Evolutionary conservation across 2,113 vertebrate species (phyloP).

Genomic region (Emydura subglobosa): DNA sequence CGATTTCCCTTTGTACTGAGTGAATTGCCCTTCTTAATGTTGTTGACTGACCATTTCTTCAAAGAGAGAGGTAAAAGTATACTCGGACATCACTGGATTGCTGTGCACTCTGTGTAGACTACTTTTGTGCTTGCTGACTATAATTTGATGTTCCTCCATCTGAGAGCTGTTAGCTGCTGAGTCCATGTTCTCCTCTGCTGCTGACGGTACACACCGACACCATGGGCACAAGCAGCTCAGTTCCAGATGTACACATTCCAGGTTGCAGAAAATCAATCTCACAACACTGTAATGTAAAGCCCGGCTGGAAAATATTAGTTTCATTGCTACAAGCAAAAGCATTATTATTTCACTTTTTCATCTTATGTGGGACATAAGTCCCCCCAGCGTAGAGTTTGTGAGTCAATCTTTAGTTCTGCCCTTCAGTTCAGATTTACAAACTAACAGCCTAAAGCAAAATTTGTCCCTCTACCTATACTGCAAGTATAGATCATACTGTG

Average conservation of each 20-base stretch:
- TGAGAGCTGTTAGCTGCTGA: background rate
- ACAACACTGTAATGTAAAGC: background rate
- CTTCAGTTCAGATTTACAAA: background rate
- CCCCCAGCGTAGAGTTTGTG: background rate
- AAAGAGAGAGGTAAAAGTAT: background rate
- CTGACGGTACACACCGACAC: background rate
- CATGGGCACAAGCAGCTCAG: background rate
- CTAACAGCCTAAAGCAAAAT: background rate
- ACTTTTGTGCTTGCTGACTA: too few species aligned
- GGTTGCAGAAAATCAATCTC: background rate
- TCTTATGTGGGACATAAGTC: fast-evolving
- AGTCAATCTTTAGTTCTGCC: background rate
- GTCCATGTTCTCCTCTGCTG: background rate
- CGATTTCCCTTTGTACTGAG: background rate
- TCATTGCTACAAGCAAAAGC: background rate
- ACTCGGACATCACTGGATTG: too few species aligned
- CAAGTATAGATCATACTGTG: background rate
- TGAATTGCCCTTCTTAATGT: background rate
- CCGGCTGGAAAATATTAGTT: background rate
- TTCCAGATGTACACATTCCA: background rate
- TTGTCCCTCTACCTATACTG: background rate
- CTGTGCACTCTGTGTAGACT: too few species aligned
- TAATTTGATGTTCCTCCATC: background rate
- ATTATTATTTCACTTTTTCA: background rate
- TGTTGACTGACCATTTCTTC: background rate